phyloP scores from a whole-genome alignment of 2,888 invertebrate species.

The Kryphioiulus occultus region DNA sequence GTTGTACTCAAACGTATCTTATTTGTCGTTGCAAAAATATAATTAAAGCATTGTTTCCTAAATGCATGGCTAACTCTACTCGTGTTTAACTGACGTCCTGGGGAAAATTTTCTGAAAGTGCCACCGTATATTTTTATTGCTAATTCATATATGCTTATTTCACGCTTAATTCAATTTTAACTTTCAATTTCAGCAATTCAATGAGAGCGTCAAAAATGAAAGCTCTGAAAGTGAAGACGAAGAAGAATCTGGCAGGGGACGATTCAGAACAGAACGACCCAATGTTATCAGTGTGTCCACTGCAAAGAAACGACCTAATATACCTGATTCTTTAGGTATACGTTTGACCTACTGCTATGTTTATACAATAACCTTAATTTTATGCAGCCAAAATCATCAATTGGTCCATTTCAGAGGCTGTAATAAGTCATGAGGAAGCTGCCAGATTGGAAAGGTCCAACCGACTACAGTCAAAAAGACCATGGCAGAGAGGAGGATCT shows the following conservation, averaged over 20 bases:
- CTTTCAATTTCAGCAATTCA: neutral
- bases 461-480: neutral
- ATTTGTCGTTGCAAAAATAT: no score
- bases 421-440: slow-evolving; percentile 34
- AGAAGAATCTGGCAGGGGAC: slow-evolving; percentile 40
- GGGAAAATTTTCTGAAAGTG: no score
- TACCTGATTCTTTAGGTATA: slow-evolving; percentile 44
- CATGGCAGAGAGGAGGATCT: neutral
- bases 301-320: slow-evolving; percentile 36
- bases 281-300: slow-evolving; percentile 38
- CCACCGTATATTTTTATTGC: no score
- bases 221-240: slow-evolving; percentile 46
- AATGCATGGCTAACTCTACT: no score
- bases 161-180: no score
- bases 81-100: no score
- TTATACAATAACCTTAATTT: neutral
- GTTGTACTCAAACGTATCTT: no score
- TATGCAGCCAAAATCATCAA: neutral
- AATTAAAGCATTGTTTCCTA: no score
- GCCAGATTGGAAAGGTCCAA: slow-evolving; percentile 18
- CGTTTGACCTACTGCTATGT: neutral
- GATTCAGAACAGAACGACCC: slow-evolving; percentile 29
- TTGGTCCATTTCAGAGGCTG: neutral
- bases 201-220: neutral
- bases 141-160: no score